phyloP scores from a whole-genome alignment of 2,888 invertebrate genomes.

The Andrena camellia region DNA sequence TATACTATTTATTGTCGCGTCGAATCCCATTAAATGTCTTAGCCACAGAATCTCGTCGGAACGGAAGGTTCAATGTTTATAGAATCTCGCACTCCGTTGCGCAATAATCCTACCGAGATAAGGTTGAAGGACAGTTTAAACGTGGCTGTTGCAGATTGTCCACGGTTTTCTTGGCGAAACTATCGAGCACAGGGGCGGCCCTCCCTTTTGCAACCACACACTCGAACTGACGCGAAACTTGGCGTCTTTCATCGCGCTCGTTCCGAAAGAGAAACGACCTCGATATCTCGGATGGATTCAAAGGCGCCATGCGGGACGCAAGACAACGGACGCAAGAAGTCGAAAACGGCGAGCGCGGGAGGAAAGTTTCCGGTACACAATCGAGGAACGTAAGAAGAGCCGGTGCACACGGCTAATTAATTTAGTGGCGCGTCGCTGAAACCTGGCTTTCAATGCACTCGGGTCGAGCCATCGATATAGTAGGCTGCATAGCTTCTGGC shows the following conservation, averaged over 20 bases:
- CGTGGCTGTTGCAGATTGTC: too few species aligned
- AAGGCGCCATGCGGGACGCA: neutral
- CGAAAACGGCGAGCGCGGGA: neutral
- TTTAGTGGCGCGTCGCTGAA: neutral
- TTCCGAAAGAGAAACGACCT: slow-evolving; percentile 5
- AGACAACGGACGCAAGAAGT: neutral
- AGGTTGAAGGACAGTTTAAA: too few species aligned
- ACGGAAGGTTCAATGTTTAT: too few species aligned
- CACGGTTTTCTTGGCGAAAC: too few species aligned
- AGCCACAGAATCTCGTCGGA: too few species aligned
- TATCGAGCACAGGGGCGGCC: too few species aligned
- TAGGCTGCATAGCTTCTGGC: too few species aligned
- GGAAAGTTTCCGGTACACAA: neutral
- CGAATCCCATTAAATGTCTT: slow-evolving; percentile 35
- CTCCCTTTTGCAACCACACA: neutral
- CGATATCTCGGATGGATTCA: slow-evolving; percentile 1
- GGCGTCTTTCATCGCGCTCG: neutral
- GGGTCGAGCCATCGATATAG: neutral
- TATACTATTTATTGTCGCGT: slow-evolving; percentile 40
- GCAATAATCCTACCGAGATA: too few species aligned
- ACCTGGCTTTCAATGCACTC: neutral
- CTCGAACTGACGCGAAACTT: neutral
- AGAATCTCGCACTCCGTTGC: too few species aligned
- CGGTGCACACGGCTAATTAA: neutral
- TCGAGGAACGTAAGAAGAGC: too few species aligned